Evolutionary conservation across 2,797 vertebrate genomes (phyloP).

Genomic region (Mus spretus): DNA sequence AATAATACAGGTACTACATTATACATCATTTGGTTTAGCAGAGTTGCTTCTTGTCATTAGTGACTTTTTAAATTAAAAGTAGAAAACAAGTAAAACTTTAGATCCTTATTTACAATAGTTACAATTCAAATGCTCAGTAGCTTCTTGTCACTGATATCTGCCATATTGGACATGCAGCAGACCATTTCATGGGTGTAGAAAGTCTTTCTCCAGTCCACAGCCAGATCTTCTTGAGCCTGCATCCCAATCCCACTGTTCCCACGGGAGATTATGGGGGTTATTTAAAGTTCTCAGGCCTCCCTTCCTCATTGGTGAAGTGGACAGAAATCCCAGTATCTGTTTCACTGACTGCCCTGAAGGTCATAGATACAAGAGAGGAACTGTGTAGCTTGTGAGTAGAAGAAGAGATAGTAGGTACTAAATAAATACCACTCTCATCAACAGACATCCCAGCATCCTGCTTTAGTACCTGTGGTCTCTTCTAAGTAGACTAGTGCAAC

Average conservation of each 20-base stretch:
- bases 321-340: neutral
- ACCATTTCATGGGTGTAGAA: neutral
- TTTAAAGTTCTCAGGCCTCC: slow-evolving; percentile 1
- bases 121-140: neutral
- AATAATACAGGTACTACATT: neutral
- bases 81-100: slow-evolving; percentile 1
- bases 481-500: neutral
- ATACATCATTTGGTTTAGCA: neutral
- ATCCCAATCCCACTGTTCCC: neutral
- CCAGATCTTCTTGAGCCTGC: slow-evolving; percentile 7
- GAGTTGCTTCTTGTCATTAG: neutral
- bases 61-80: slow-evolving; percentile 12
- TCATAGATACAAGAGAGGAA: neutral
- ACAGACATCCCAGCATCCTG: neutral
- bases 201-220: neutral
- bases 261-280: neutral
- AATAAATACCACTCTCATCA: neutral
- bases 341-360: slow-evolving; percentile 14
- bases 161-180: neutral
- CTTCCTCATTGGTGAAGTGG: slow-evolving; percentile 36
- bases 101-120: neutral
- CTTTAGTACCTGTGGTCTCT: neutral
- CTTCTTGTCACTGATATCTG: neutral
- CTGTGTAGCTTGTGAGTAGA: neutral
- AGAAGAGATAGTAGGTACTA: neutral